These are phyloP conservation scores for Neotragus pygmaeus DNA, from an alignment of 2,113 vertebrate genomes.

Conservation along the genomic window DNA sequence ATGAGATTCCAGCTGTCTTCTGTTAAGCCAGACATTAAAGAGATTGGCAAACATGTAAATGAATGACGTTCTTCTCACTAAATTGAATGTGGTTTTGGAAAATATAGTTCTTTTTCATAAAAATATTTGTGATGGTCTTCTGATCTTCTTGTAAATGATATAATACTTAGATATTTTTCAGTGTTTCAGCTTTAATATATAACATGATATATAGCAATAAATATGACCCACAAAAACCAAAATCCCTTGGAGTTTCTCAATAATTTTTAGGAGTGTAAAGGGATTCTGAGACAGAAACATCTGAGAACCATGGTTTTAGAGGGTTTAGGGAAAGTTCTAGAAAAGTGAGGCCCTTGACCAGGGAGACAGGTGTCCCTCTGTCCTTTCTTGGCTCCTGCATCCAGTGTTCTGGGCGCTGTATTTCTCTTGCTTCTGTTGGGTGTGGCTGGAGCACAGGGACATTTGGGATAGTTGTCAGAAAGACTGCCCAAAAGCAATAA, in stretches of 20 bases:
- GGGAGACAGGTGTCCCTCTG: not conserved
- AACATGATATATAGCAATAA: not conserved
- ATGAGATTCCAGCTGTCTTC: not conserved
- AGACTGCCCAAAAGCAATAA: not conserved
- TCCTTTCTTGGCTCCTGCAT: not conserved
- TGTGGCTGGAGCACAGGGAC: not conserved
- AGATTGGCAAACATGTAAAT: not conserved
- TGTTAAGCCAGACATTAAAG: not conserved
- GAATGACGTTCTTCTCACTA: not conserved
- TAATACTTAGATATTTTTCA: not conserved
- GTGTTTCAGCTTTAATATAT: not conserved
- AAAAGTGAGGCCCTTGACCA: not conserved
- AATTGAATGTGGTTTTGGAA: constrained; percentile 6
- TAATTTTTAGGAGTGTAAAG: not conserved
- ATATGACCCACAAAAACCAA: not conserved
- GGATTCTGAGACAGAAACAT: not conserved
- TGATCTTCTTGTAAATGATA: not conserved
- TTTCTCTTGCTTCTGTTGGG: not conserved
- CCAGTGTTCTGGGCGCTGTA: not conserved
- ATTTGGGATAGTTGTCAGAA: not conserved
- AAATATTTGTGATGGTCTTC: not conserved
- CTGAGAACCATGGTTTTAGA: not conserved
- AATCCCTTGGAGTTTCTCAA: not conserved
- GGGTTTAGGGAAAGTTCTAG: not conserved
- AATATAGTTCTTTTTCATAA: not conserved